Base-by-base conservation (phyloP, 2,113 vertebrate species). In the Manacus vitellinus region DNA sequence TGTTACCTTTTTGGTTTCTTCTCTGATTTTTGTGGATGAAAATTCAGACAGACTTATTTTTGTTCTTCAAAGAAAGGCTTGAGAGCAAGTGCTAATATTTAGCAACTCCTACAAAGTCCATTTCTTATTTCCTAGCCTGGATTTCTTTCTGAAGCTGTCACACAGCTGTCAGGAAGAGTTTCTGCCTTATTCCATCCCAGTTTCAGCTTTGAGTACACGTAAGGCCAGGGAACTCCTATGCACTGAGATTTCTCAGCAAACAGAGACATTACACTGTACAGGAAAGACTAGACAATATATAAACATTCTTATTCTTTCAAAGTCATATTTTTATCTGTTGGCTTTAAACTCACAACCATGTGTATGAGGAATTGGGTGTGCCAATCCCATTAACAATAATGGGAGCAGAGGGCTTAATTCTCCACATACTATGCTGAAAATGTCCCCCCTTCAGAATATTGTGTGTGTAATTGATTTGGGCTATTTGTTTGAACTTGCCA, bases 401-500 rank as follows among this genome's bases (percentile, higher is more conserved):
- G 61, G 80, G 77, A 97, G 94, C 92, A 96, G 87, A 30, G 51
- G 59, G 89, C 91, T 96, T 97, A 94, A 43, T 79, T 97, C 94
- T 92, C 81, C 70, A 76, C 87, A 52, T 74, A 68, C 77, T 91
- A 93, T 85, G 65, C 80, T 91, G 94, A 95, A 97, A 95, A 97
- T 96, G 83, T 96, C 80, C 85, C 97, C 97, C 85, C 91, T 63
- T 91, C 96, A 97, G 97, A 97, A 94, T 68, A 84, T 14, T 66
- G 20, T 0, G 4, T 91, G 86, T 94, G 68, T 97, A 98, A 97
- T 97, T 97, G 97, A 97, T 88, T 94, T 95, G 80, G 93, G 95
- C 95, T 96, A 92, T 97, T 97, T 98, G 97, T 98, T 97, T 95
- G 94, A 96, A 98, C 98, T 98, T 98, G 97, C 93, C 94, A 97